Conservation (phyloP, 2,113 vertebrate species). For the Crypturellus undulatus region DNA sequence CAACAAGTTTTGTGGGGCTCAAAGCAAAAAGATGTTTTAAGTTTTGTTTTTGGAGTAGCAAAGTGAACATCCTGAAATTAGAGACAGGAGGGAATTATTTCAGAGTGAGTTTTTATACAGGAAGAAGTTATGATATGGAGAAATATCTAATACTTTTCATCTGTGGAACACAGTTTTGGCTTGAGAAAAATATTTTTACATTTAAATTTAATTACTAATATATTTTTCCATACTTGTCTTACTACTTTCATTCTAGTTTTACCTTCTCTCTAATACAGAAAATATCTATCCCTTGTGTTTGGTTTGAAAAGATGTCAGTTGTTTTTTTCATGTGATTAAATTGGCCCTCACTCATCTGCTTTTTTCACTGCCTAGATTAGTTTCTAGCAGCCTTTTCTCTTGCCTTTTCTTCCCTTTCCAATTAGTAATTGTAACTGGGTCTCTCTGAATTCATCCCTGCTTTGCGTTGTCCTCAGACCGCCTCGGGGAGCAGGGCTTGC, state of each 20-base stretch:
- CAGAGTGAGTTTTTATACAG: neutral
- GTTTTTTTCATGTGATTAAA: constrained; percentile 2
- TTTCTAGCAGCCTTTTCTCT: neutral
- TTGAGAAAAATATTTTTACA: neutral
- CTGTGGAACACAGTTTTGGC: neutral
- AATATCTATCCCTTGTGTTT: neutral
- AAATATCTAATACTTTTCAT: neutral
- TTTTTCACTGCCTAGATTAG: neutral
- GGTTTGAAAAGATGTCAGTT: neutral
- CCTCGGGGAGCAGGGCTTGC: neutral
- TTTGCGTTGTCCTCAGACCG: neutral
- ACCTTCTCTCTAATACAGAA: neutral
- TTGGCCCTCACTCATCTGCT: neutral
- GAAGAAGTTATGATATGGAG: neutral
- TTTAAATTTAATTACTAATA: neutral
- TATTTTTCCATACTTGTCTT: neutral
- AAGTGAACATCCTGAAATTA: constrained; percentile 1
- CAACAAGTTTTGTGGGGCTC: neutral
- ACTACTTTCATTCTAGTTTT: constrained; percentile 5
- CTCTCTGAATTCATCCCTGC: neutral
- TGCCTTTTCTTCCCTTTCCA: neutral
- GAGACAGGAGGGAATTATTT: neutral
- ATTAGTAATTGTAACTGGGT: neutral
- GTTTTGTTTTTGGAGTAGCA: neutral
- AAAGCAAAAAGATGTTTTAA: constrained; percentile 13